Conservation (phyloP, 2,113 vertebrate genomes). For the Hassar affinis region DNA sequence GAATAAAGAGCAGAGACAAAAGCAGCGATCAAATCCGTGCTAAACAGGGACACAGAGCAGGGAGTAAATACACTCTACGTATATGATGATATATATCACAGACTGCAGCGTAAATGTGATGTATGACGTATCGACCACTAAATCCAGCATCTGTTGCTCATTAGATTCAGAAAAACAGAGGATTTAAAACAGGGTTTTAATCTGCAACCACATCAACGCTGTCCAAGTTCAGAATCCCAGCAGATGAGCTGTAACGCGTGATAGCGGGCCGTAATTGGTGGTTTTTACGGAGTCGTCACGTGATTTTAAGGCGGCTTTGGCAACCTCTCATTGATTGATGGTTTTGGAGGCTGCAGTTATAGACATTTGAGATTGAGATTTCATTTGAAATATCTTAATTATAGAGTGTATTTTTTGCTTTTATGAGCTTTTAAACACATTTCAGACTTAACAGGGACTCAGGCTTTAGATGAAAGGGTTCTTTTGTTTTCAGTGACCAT, state of each 20-base stretch:
- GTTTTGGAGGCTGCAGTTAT: background rate
- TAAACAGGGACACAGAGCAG: background rate
- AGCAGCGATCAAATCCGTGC: background rate
- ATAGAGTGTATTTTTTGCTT: slow-evolving; percentile 19
- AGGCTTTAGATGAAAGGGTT: background rate
- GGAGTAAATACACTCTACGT: background rate
- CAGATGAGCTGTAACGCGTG: slow-evolving; percentile 15
- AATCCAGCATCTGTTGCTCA: slow-evolving; percentile 14
- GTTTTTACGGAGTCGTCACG: background rate
- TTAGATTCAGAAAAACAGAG: slow-evolving; percentile 12
- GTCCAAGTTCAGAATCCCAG: background rate
- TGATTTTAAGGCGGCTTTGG: background rate
- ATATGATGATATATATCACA: background rate
- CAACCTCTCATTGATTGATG: slow-evolving; percentile 1
- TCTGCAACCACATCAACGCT: background rate
- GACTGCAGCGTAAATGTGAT: background rate
- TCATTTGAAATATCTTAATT: slow-evolving; percentile 21
- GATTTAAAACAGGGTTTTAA: slow-evolving; percentile 1
- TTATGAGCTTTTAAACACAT: slow-evolving; percentile 14
- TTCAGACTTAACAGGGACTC: background rate
- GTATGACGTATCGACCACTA: slow-evolving; percentile 2
- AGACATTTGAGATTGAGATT: slow-evolving; percentile 10
- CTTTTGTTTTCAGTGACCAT: background rate
- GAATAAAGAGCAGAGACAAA: slow-evolving; percentile 1
- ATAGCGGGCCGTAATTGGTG: background rate